These are phyloP conservation scores for Gephyroberyx darwinii DNA, from an alignment of 2,797 vertebrate genomes.

Conservation along the genomic window DNA sequence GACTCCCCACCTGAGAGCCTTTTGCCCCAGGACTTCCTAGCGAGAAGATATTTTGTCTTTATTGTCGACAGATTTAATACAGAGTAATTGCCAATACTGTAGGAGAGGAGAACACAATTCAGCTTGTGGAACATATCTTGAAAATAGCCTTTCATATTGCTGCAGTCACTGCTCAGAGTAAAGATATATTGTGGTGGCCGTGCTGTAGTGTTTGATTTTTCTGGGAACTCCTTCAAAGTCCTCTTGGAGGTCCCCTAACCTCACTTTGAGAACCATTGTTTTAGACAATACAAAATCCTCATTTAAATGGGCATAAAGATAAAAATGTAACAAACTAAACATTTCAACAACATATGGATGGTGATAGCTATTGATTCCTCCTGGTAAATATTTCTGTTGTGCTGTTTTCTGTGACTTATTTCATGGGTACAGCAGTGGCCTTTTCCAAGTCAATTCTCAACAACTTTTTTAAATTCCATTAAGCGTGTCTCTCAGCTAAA, in stretches of 20 bases:
- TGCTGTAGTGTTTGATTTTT: background rate
- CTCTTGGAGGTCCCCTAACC: background rate
- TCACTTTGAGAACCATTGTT: background rate
- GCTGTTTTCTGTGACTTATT: conserved; percentile 47
- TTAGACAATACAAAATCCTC: conserved; percentile 12
- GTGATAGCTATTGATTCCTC: conserved; percentile 64
- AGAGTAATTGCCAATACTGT: background rate
- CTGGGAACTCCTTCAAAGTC: background rate
- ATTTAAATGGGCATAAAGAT: conserved; percentile 18
- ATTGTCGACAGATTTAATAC: background rate
- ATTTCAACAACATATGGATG: conserved; percentile 37
- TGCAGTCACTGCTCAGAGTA: no score
- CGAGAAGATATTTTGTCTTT: background rate
- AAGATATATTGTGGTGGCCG: no score
- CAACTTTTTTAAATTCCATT: conserved; percentile 69
- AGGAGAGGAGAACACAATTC: no score
- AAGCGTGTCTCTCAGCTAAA: conserved; percentile 62
- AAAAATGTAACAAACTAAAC: conserved; percentile 32
- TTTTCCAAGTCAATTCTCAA: conserved; percentile 64
- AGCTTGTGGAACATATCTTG: no score
- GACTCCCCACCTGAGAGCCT: background rate
- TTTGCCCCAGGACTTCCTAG: background rate
- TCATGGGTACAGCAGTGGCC: conserved; percentile 49
- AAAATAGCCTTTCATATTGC: no score
- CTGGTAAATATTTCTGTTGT: conserved; percentile 35